Conservation (phyloP, 2,888 invertebrate genomes). For the Timema podura region DNA sequence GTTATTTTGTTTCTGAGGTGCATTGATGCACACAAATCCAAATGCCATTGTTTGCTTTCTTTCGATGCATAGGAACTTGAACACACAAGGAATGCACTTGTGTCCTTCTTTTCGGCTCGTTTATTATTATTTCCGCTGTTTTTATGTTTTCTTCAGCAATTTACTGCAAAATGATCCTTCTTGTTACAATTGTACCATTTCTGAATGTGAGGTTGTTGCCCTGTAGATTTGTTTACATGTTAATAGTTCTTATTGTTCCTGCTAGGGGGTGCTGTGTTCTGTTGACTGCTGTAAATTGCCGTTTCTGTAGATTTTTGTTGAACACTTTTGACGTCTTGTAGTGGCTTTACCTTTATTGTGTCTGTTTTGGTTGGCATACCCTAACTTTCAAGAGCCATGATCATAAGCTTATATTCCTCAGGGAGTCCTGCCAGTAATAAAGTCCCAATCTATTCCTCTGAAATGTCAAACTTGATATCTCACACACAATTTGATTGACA, state of each 20-base stretch:
- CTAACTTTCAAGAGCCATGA: not conserved
- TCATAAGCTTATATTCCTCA: conserved; percentile 7
- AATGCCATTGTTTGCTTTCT: not conserved
- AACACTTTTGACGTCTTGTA: not conserved
- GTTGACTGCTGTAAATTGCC: not conserved
- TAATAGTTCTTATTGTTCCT: not conserved
- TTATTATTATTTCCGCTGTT: not conserved
- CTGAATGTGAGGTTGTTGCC: not conserved
- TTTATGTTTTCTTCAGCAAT: not conserved
- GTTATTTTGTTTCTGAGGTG: not conserved
- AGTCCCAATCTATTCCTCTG: not conserved
- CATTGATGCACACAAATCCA: not conserved
- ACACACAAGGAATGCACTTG: not conserved
- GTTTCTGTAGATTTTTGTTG: not conserved
- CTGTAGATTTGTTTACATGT: not conserved
- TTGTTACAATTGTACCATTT: not conserved
- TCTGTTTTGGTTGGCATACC: conserved; percentile 3
- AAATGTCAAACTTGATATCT: conserved; percentile 2
- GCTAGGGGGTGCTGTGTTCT: not conserved
- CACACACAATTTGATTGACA: not conserved
- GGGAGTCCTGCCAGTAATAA: not conserved
- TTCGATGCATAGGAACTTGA: not conserved
- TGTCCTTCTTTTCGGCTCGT: not conserved
- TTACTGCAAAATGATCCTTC: not conserved
- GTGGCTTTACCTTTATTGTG: not conserved